Evolutionary conservation across 2,888 invertebrate species (phyloP), one percentile per base, ranked within the genome.

Genomic region (Ennomos fuscantarius): DNA sequence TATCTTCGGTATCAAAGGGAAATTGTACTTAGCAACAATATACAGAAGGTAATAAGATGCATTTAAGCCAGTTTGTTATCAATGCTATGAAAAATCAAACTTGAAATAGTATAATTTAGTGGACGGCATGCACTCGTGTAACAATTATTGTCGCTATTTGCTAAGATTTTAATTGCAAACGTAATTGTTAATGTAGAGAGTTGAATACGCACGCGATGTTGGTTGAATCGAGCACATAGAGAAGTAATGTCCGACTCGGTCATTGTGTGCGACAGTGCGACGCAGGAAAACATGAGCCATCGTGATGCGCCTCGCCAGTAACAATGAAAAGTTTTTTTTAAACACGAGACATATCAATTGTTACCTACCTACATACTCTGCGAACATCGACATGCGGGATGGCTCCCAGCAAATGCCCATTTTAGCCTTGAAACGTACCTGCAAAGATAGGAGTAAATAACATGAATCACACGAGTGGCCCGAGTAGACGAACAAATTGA

Each of bases 311-410:
- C 70, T 57, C 68, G 66, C 66, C 61, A 63, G 62, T 74, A 81
- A 86, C 84, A 85, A 85, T 85, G 80, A 82, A 66, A 72, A 77
- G 74, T 78, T 24, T 84, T 84, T n/a, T 83, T 81, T 78, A 82
- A 84, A 84, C 82, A 82, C 60, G 69, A 76, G 74, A 79, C 76
- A 73, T 79, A 76, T 76, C 78, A 79, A 76, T 77, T 72, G 74
- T 68, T 72, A 66, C 66, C 69, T 72, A 66, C 70, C 68, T 74
- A 73, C 75, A 76, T 72, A 44, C 44, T 15, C 50, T 51, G 55
- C 32, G 24, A 52, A 48, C 37, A 55, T 40, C 45, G 39, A 52
- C 55, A 55, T 45, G 50, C 36, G 52, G 52, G 52, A 37, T 47
- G 31, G 47, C 39, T 47, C 47, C 42, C 36, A 56, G 45, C 46